Percentiles rank a stretch among this genome's conserved stretches.
phyloP scores from a whole-genome alignment of 2,888 invertebrate genomes.

The Cephus rjabovi region DNA sequence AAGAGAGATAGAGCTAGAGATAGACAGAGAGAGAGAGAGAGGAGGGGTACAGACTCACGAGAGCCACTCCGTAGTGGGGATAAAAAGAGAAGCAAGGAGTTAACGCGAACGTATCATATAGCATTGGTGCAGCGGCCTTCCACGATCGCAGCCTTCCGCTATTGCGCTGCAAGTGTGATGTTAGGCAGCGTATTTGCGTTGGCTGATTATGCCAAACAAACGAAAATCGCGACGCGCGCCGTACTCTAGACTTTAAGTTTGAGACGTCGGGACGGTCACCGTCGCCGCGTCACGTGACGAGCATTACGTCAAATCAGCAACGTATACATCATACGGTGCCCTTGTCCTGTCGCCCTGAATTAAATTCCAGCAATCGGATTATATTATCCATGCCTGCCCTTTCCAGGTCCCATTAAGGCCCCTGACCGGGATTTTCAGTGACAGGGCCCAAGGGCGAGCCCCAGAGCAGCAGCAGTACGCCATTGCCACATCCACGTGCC shows the following conservation, averaged over 20 bases:
- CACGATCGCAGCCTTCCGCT: slow-evolving; percentile 51
- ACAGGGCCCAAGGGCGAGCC: neutral
- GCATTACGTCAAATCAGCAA: neutral
- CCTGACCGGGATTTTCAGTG: neutral
- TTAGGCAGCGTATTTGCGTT: slow-evolving; percentile 8
- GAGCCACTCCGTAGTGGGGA: neutral
- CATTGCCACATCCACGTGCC: neutral
- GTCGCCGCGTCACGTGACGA: slow-evolving; percentile 16
- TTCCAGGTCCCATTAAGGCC: neutral
- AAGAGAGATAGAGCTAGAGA: neutral
- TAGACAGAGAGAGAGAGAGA: too few relatives aligned
- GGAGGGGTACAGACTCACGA: neutral
- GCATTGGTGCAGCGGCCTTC: slow-evolving; percentile 47
- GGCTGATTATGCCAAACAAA: neutral
- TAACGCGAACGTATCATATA: slow-evolving; percentile 37
- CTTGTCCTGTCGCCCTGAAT: neutral
- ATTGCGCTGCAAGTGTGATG: slow-evolving; percentile 44
- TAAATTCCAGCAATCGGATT: neutral
- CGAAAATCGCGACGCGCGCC: slow-evolving; percentile 15
- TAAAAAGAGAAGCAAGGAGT: slow-evolving; percentile 21
- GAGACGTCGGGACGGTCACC: neutral
- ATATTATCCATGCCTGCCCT: neutral
- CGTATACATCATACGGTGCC: neutral
- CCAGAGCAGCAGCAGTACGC: neutral
- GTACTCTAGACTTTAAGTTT: slow-evolving; percentile 3